Base-by-base conservation (phyloP, 2,113 vertebrate species). In the Neotoma lepida region DNA sequence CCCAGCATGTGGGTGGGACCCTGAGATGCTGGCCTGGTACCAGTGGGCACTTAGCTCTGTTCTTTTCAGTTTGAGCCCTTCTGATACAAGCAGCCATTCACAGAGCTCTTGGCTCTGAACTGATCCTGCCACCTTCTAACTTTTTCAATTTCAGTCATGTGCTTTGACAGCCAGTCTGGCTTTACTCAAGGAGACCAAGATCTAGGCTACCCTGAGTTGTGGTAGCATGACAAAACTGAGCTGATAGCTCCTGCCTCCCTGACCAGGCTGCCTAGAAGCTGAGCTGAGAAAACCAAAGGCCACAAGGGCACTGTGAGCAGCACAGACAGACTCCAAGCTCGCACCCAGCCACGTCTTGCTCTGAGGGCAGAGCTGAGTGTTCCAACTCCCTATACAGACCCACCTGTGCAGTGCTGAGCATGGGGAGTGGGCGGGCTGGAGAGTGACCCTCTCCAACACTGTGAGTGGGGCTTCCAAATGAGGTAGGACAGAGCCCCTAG, bases 41-140 rank as follows among this genome's bases (percentile, higher is more conserved):
- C 2, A 13, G 6, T 1, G 35, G n/a, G 63, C 41, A 24, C 33
- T 1, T 0, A 5, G 61, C 63, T 17, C 49, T 49, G 2, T 9
- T 61, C n/a, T 64, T 39, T n/a, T 22, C 2, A 33, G 7, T 4
- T 33, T 35, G 17, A 6, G 66, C n/a, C 22, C 39, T 2, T 1
- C 46, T 14, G 10, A 54, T 9, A 51, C 63, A 46, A 12, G 61
- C 28, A 14, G n/a, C 86, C 71, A 39, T 2, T n/a, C 56, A 3
- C 30, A 56, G 92, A 20, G 9, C 46, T 58, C 58, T 4, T 1
- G 46, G 73, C 58, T 88, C 9, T 3, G 28, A 2, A 5, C 49
- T 1, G 46, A 33, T 1, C 0, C 49, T 28, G 1, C 44, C 28
- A 24, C 71, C 77, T 49, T 15, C 78, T 54, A 24, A 58, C 14